phyloP scores from a whole-genome alignment of 1,140 invertebrate species.

The Euwallacea similis region DNA sequence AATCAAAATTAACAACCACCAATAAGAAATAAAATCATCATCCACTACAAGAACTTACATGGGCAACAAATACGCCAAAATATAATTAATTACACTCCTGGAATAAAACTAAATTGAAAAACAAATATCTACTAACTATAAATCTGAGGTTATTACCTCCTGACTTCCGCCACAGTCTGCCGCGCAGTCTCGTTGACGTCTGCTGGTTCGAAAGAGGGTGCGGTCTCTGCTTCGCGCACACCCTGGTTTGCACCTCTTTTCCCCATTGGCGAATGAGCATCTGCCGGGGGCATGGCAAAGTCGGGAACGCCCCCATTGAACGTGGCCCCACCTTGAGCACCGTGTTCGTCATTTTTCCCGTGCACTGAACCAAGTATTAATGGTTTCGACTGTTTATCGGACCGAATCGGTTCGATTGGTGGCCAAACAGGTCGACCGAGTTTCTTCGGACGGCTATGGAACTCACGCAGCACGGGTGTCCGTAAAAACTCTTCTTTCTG shows the following conservation, averaged over 20 bases:
- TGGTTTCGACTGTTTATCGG: conserved; percentile 37
- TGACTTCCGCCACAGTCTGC: conserved; percentile 39
- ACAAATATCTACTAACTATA: not conserved
- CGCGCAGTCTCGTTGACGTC: conserved; percentile 28
- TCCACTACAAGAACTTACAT: conserved; percentile 29
- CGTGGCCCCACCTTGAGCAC: conserved; percentile 32
- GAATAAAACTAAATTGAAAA: conserved; percentile 10
- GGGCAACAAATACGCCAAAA: conserved; percentile 37
- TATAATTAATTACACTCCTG: conserved; percentile 39
- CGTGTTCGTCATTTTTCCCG: too few relatives aligned
- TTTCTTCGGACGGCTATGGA: conserved; percentile 76
- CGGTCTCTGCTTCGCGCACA: conserved; percentile 40
- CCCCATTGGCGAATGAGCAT: conserved; percentile 41
- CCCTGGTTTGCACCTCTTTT: conserved; percentile 18
- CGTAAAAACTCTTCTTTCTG: conserved; percentile 86
- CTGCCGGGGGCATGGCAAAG: conserved; percentile 25
- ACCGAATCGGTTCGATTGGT: conserved; percentile 54
- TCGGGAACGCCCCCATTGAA: conserved; percentile 38
- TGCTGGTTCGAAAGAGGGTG: conserved; percentile 32
- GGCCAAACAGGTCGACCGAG: conserved; percentile 74
- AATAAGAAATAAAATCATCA: not conserved
- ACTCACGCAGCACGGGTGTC: conserved; percentile 72
- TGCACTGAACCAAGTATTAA: not conserved
- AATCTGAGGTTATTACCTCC: conserved; percentile 33
- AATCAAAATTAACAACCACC: not conserved